Base-by-base conservation (phyloP, 64 coral and sea anemone species). In the Porites lutea region DNA sequence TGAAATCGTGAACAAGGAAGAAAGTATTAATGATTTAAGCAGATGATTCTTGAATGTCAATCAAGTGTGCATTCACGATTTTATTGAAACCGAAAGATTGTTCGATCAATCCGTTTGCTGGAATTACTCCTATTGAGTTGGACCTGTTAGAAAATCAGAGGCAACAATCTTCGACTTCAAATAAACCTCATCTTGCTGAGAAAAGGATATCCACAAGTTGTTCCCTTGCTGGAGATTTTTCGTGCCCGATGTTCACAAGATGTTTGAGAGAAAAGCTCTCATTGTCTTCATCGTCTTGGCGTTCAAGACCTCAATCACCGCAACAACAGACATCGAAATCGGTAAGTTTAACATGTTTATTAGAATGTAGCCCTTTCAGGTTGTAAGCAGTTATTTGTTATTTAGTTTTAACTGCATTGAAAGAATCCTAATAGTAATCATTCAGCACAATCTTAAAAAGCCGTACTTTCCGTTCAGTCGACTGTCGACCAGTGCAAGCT, bases 11-110 rank as follows among this genome's bases (percentile, higher is more conserved):
- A 68, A 84, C 63, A 84, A 19, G 63, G 67, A 19, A 2, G 3
- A 52, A 49, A 68, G 69, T 51, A 68, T 84, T 46, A 68, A 69
- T 68, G 49, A 68, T 69, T 84, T 61, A 84, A 49, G 22, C 6
- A 52, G 63, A 84, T 8, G 9, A n/a, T 69, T 69, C 63, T 52
- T 23, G 81, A 84, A 65, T 51, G 12, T 22, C 61, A 51, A 63
- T 61, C 8, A 62, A 63, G 57, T 69, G 63, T 64, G 8, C 46
- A 52, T 12, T 13, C 19, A 16, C 6, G 16, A 66, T 84, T 84
- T 84, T 68, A 84, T 3, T 3, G 81, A 66, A 8, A 49, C 9
- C 7, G 19, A 8, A 84, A 12, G 16, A 68, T 14, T 10, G 27
- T 43, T 81, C 14, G 16, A 69, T 3, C 18, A 52, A 64, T 67